Conservation (phyloP, 2,797 vertebrate species). For the Pipistrellus nathusii region DNA sequence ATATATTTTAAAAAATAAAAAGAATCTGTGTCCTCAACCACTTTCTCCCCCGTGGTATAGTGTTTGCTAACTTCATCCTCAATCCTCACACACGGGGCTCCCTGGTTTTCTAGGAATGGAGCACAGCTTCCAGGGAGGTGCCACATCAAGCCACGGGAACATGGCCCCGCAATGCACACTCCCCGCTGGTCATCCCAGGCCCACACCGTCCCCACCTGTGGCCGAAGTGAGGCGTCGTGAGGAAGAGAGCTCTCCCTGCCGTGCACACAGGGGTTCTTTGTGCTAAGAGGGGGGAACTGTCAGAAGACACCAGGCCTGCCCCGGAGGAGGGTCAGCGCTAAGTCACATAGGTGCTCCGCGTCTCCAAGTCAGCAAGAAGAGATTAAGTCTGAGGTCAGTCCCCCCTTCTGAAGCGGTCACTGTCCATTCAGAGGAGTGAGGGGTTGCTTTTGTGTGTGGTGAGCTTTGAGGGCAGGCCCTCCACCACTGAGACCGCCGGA, state of each 20-base stretch:
- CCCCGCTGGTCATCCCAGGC: not conserved
- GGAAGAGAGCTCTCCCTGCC: constrained; percentile 19
- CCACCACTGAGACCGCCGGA: not conserved
- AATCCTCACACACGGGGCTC: not conserved
- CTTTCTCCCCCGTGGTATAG: not conserved
- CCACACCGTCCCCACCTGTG: not conserved
- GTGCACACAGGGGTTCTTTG: not conserved
- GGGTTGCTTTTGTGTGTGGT: not conserved
- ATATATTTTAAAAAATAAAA: not conserved
- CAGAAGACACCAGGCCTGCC: not conserved
- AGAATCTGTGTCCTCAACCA: not conserved
- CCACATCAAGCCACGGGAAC: not conserved
- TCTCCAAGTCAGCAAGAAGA: not conserved
- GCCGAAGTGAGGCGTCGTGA: not conserved
- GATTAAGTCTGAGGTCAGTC: not conserved
- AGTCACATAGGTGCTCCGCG: not conserved
- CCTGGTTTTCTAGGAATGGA: constrained; percentile 40
- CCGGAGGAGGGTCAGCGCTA: not conserved
- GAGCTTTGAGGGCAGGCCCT: not conserved
- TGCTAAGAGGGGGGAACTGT: not conserved
- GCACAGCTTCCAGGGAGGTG: not conserved
- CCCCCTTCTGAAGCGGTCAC: not conserved
- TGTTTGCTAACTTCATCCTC: not conserved
- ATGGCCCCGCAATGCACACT: not conserved
- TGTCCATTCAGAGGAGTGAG: not conserved